Percentiles rank a stretch among this genome's conserved stretches.
phyloP scores from a whole-genome alignment of 2,113 vertebrate species.

The Apteryx owenii region DNA sequence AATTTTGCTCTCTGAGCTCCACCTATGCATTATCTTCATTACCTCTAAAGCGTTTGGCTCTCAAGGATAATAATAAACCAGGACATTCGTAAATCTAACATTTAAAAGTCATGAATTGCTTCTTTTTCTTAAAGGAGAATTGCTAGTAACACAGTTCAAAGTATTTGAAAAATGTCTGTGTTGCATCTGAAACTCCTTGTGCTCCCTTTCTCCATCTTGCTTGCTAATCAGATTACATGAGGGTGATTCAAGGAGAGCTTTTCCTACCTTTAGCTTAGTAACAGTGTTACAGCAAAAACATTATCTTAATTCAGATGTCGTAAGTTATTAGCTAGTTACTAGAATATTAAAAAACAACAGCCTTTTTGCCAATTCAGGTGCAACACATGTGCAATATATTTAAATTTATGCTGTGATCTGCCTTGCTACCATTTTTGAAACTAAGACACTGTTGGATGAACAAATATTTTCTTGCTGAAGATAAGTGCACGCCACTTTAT shows the following conservation, averaged over 20 bases:
- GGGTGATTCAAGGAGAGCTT: neutral
- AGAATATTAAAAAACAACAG: neutral
- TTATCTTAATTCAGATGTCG: slow-evolving; percentile 20
- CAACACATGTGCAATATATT: neutral
- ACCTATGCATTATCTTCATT: slow-evolving; percentile 43
- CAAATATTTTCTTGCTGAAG: slow-evolving; percentile 6
- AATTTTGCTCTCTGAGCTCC: neutral
- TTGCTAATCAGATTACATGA: neutral
- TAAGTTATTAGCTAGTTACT: neutral
- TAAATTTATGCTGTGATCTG: neutral
- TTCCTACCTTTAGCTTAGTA: slow-evolving; percentile 32
- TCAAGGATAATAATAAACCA: slow-evolving; percentile 20
- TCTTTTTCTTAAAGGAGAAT: neutral
- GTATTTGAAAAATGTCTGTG: neutral
- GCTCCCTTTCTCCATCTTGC: neutral
- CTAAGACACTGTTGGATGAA: neutral
- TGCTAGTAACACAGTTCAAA: neutral
- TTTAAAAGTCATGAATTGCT: neutral
- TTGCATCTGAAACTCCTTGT: neutral
- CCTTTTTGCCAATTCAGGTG: neutral
- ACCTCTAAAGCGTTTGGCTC: slow-evolving; percentile 7
- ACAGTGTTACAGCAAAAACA: neutral
- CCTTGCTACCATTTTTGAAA: neutral
- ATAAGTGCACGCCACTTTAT: neutral
- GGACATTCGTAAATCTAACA: neutral